Conservation (phyloP, 2,113 vertebrate genomes). For the Psittacara wagleri region DNA sequence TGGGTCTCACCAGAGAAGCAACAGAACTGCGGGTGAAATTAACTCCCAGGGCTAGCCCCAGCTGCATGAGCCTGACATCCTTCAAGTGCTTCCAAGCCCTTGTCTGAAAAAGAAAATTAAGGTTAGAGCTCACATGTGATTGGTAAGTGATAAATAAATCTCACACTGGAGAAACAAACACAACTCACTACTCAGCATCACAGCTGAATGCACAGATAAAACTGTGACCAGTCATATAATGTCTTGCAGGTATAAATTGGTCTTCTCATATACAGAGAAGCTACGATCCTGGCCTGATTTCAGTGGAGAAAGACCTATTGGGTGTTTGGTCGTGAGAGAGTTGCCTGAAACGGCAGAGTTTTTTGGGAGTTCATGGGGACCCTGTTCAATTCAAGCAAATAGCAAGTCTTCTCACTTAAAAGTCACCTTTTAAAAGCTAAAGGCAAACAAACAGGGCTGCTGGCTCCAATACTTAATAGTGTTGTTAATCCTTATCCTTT, state of each 20-base stretch:
- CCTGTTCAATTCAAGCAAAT: background rate
- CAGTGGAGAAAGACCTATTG: background rate
- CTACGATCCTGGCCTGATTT: background rate
- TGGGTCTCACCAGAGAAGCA: background rate
- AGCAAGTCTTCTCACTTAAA: background rate
- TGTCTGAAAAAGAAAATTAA: background rate
- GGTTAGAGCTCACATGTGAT: background rate
- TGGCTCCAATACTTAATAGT: background rate
- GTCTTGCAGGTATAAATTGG: background rate
- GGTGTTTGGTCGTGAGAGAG: background rate
- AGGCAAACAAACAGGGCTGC: background rate
- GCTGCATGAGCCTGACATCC: background rate
- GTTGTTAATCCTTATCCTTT: constrained; percentile 23
- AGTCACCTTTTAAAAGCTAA: background rate
- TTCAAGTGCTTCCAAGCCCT: background rate
- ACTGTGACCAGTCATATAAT: rapidly evolving
- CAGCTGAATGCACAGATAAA: background rate
- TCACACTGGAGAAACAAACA: background rate
- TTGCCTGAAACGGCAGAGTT: background rate
- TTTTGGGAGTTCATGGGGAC: background rate
- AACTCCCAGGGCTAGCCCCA: background rate
- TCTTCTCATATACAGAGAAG: background rate
- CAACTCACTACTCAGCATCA: rapidly evolving
- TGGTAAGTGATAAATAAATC: background rate
- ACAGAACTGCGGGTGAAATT: background rate